phyloP scores from a whole-genome alignment of 2,113 vertebrate species.

The Leptobrachium leishanense region DNA sequence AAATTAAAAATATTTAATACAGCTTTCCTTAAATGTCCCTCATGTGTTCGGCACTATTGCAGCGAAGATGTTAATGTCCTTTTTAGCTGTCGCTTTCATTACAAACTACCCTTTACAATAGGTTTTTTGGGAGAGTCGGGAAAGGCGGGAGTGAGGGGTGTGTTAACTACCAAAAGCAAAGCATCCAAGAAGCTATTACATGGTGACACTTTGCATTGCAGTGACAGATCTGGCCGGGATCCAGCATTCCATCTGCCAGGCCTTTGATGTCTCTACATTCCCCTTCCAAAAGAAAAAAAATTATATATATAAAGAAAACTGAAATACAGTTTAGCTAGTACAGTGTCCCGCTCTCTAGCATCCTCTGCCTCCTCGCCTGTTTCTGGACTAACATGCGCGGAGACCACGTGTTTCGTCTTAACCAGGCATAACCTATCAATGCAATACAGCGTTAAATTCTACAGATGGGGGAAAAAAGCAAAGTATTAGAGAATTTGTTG shows the following conservation, averaged over 20 bases:
- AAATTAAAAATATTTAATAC: too few species aligned
- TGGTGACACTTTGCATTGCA: conserved; percentile 37
- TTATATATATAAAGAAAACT: conserved; percentile 18
- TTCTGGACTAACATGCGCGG: not conserved
- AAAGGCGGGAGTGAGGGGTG: conserved; percentile 10
- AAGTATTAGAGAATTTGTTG: too few species aligned
- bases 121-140: conserved; percentile 13
- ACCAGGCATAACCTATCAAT: not conserved
- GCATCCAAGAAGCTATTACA: conserved; percentile 44
- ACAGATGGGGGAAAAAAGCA: too few species aligned
- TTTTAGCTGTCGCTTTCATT: conserved; percentile 18
- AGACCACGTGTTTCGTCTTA: not conserved
- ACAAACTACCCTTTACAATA: conserved; percentile 35
- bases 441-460: not conserved
- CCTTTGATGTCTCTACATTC: conserved; percentile 38
- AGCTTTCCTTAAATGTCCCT: too few species aligned
- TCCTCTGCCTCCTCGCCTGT: not conserved
- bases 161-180: conserved; percentile 39
- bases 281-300: conserved; percentile 33
- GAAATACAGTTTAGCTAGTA: conserved; percentile 10
- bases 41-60: not conserved
- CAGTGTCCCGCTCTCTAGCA: not conserved
- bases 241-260: conserved; percentile 42
- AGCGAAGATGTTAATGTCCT: conserved; percentile 20
- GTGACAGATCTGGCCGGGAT: conserved; percentile 29